Percentiles rank a stretch among this genome's conserved stretches.
These are phyloP conservation scores for Rosalia funebris DNA, from an alignment of 2,888 invertebrate genomes.

Conservation along the genomic window DNA sequence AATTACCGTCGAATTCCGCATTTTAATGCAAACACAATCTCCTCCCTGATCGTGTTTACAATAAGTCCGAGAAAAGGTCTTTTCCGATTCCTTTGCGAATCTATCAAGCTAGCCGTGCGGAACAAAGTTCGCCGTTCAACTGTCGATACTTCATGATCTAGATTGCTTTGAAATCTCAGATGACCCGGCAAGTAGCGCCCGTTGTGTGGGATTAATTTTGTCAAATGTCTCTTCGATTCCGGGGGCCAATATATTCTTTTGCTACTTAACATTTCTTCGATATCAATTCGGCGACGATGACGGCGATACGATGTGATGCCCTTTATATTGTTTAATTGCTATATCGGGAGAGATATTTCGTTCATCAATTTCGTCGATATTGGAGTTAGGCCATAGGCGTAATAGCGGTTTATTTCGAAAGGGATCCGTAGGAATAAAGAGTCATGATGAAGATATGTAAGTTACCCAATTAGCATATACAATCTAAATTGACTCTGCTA, in stretches of 20 bases:
- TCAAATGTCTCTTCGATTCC: slow-evolving; percentile 17
- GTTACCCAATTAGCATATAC: too few relatives aligned
- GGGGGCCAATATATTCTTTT: slow-evolving; percentile 11
- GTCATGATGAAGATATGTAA: too few relatives aligned
- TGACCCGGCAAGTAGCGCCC: slow-evolving; percentile 32
- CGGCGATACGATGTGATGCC: neutral
- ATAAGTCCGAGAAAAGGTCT: slow-evolving; percentile 24
- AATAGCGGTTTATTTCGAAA: neutral
- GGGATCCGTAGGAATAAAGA: too few relatives aligned
- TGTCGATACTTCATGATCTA: slow-evolving; percentile 40
- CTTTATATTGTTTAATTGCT: neutral
- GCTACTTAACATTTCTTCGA: slow-evolving; percentile 12
- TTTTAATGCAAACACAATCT: slow-evolving; percentile 18
- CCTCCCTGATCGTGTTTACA: slow-evolving; percentile 18
- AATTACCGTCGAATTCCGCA: slow-evolving; percentile 9
- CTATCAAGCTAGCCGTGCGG: slow-evolving; percentile 32
- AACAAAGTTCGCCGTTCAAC: slow-evolving; percentile 27
- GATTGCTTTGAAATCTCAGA: slow-evolving; percentile 41
- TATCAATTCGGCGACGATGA: slow-evolving; percentile 3
- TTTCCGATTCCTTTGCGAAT: slow-evolving; percentile 30
- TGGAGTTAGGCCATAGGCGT: neutral
- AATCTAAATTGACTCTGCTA: too few relatives aligned
- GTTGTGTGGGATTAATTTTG: slow-evolving; percentile 25
- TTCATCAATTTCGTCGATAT: neutral
- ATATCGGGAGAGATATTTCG: neutral